phyloP scores from a whole-genome alignment of 2,113 vertebrate genomes.

The Haplochromis burtoni region DNA sequence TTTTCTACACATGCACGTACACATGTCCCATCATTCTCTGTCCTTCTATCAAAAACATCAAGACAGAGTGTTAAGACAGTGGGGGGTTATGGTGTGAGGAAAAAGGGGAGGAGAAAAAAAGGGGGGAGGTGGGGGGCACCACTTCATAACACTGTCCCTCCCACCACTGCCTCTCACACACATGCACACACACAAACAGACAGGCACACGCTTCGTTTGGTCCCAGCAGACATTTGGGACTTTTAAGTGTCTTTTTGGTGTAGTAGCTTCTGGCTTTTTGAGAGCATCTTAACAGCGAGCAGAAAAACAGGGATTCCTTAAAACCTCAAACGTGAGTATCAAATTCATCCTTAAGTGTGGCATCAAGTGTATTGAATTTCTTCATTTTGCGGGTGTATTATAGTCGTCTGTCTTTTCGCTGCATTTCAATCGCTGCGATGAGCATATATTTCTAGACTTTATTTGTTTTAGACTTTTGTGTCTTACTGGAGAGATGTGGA shows the following conservation, averaged over 20 bases:
- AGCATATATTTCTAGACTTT: not conserved
- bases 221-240: conserved; percentile 34
- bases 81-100: conserved; percentile 38
- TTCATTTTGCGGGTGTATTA: not conserved
- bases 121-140: conserved; percentile 6
- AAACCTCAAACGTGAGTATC: conserved; percentile 41
- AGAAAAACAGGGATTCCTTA: conserved; percentile 17
- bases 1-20: not conserved
- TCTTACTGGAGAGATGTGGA: not conserved
- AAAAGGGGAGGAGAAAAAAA: conserved; percentile 50
- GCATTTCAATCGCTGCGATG: not conserved
- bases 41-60: conserved; percentile 16
- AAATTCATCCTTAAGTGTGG: not conserved
- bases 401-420: not conserved
- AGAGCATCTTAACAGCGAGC: not conserved
- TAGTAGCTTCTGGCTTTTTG: not conserved
- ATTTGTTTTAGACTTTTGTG: not conserved
- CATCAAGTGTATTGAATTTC: not conserved
- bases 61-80: conserved; percentile 32
- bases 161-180: conserved; percentile 40
- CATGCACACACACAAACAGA: conserved; percentile 15
- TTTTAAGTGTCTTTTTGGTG: not conserved
- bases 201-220: conserved; percentile 5
- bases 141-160: conserved; percentile 46
- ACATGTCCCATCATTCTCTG: not conserved